A percentile compares a stretch with the other conserved stretches of the same genome.
Conservation (phyloP, 1,140 invertebrate genomes). For the Brachionus plicatilis region DNA sequence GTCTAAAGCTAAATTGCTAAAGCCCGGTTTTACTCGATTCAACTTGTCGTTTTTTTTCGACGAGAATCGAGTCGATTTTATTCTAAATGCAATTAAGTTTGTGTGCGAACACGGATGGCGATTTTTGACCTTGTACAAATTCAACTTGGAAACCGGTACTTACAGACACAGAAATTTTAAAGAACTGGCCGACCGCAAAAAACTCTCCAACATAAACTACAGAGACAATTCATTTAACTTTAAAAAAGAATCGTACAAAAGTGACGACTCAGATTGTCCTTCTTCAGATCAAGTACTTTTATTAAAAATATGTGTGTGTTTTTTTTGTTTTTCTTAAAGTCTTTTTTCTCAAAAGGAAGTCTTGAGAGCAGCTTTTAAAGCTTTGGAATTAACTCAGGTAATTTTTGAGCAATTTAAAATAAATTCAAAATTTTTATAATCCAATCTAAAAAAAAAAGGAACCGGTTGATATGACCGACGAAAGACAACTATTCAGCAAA, state of each 20-base stretch:
- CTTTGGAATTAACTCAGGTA: background rate
- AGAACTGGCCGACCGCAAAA: background rate
- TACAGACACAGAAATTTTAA: constrained; percentile 68
- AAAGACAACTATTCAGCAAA: constrained; percentile 24
- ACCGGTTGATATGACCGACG: background rate
- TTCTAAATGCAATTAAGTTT: constrained; percentile 76
- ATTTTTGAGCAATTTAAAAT: background rate
- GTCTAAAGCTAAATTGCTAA: constrained; percentile 39
- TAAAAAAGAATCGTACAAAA: background rate
- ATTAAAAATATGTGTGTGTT: background rate
- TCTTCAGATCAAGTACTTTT: background rate
- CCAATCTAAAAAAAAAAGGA: background rate
- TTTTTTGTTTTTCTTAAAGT: background rate
- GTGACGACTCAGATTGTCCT: background rate
- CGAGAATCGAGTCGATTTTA: constrained; percentile 69
- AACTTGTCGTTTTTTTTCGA: constrained; percentile 78
- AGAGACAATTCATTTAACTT: constrained; percentile 19
- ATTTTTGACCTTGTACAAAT: constrained; percentile 74
- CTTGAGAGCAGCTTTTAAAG: constrained; percentile 16
- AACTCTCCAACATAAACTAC: constrained; percentile 15
- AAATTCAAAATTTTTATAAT: background rate
- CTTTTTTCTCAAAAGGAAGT: background rate
- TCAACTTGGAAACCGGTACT: constrained; percentile 78
- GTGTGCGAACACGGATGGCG: constrained; percentile 82
- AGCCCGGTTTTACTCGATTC: constrained; percentile 77